These are phyloP conservation scores for Pangasianodon hypophthalmus DNA, from an alignment of 2,113 vertebrate species.

Conservation along the genomic window DNA sequence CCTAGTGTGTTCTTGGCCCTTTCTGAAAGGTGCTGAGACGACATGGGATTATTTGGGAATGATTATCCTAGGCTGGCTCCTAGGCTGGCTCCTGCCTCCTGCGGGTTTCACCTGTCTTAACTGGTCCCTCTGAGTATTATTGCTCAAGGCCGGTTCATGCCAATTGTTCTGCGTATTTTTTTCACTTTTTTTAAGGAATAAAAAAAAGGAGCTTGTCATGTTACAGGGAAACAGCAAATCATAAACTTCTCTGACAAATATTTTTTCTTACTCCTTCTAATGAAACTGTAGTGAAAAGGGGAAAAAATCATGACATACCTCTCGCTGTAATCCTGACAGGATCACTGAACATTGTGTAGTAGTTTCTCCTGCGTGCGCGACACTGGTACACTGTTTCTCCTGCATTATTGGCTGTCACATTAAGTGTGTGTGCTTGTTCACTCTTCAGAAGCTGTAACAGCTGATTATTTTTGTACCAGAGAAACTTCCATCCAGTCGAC, in stretches of 20 bases:
- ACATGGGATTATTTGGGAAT: too few relatives aligned
- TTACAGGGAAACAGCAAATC: too few relatives aligned
- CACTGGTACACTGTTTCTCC: background rate
- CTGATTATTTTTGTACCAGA: background rate
- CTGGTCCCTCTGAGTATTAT: too few relatives aligned
- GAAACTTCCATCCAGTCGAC: background rate
- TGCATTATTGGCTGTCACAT: background rate
- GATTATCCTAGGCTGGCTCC: too few relatives aligned
- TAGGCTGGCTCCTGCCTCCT: too few relatives aligned
- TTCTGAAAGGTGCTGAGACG: too few relatives aligned
- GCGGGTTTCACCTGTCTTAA: too few relatives aligned
- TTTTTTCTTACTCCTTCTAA: background rate
- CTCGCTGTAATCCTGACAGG: background rate
- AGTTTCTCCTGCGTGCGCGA: background rate
- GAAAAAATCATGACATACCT: background rate
- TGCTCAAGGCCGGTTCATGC: too few relatives aligned
- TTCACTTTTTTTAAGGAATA: background rate
- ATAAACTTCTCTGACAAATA: too few relatives aligned
- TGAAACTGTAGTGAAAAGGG: background rate
- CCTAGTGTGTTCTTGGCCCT: too few relatives aligned
- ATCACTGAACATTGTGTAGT: background rate
- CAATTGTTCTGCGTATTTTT: background rate
- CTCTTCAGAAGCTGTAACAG: background rate
- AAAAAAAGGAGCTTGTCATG: too few relatives aligned
- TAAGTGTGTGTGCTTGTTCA: background rate